phyloP scores from a whole-genome alignment of 1,140 invertebrate species.

The Drosophila albomicans region DNA sequence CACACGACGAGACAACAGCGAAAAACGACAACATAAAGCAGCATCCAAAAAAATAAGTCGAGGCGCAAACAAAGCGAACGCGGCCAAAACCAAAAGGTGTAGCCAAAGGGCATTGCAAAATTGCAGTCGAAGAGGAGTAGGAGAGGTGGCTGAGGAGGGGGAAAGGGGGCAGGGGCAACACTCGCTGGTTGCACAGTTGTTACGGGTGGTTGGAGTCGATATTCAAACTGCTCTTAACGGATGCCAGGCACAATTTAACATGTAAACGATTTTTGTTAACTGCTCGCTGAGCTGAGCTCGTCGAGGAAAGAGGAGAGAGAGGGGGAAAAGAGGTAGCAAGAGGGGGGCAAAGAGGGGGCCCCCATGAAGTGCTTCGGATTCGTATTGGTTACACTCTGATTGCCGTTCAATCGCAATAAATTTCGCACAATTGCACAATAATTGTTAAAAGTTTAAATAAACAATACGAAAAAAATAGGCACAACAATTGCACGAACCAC shows the following conservation, averaged over 20 bases:
- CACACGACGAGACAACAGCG: slow-evolving; percentile 67
- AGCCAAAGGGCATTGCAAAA: slow-evolving; percentile 79
- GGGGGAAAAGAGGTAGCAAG: neutral
- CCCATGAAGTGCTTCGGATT: no score
- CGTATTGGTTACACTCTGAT: slow-evolving; percentile 63
- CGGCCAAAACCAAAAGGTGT: slow-evolving; percentile 68
- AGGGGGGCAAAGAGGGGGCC: neutral
- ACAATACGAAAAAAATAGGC: slow-evolving; percentile 69
- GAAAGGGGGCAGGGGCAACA: neutral
- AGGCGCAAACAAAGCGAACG: slow-evolving; percentile 53
- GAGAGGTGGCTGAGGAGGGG: neutral
- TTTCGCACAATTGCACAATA: slow-evolving; percentile 84
- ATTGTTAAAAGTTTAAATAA: slow-evolving; percentile 81
- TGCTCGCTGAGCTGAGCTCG: slow-evolving; percentile 16
- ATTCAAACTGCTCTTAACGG: slow-evolving; percentile 46
- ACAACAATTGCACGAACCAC: no score
- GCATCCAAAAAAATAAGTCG: slow-evolving; percentile 27
- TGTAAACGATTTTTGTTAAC: slow-evolving; percentile 83
- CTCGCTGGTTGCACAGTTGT: slow-evolving; percentile 18
- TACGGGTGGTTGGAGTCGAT: slow-evolving; percentile 51
- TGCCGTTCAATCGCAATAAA: slow-evolving; percentile 84
- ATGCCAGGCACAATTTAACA: slow-evolving; percentile 78
- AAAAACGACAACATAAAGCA: slow-evolving; percentile 13
- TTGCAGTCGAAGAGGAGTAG: slow-evolving; percentile 50
- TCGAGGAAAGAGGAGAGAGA: neutral